Percentiles rank a stretch among this genome's conserved stretches.
Conservation (phyloP, 37 sponge, comb jelly and placozoan genomes). For the Ephydatia muelleri region DNA sequence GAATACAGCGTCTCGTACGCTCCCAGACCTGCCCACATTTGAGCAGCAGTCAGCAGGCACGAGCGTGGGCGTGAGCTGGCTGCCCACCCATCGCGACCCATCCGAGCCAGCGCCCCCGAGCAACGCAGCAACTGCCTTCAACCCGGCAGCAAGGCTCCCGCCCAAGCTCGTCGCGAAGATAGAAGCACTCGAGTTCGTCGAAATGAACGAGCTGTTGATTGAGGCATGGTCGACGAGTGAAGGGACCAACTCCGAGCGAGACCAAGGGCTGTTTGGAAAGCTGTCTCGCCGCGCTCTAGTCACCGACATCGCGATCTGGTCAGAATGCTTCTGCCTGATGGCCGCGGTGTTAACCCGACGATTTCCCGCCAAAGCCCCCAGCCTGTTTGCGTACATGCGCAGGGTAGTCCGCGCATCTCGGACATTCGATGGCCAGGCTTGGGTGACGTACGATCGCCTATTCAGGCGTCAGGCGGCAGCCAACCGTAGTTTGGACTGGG, state of each 20-base stretch:
- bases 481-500: constrained; percentile 29
- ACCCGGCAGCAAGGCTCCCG: neutral
- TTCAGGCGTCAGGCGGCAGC: constrained; percentile 10
- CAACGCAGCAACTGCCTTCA: no score
- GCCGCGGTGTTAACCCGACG: neutral
- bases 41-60: no score
- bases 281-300: neutral
- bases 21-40: no score
- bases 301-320: neutral
- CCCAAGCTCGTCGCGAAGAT: neutral
- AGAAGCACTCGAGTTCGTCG: neutral
- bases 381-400: neutral
- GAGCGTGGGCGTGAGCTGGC: no score
- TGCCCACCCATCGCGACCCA: no score
- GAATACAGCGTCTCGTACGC: no score
- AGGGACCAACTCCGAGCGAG: constrained; percentile 27
- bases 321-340: neutral
- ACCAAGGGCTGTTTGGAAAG: neutral
- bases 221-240: constrained; percentile 18
- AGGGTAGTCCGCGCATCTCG: neutral
- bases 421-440: neutral
- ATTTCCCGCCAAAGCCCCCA: neutral
- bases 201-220: neutral
- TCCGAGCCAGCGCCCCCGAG: no score
- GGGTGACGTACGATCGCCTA: constrained; percentile 28